Evolutionary conservation across 2,888 invertebrate genomes (phyloP).

Genomic region (Lepeophtheirus nordmannii): DNA sequence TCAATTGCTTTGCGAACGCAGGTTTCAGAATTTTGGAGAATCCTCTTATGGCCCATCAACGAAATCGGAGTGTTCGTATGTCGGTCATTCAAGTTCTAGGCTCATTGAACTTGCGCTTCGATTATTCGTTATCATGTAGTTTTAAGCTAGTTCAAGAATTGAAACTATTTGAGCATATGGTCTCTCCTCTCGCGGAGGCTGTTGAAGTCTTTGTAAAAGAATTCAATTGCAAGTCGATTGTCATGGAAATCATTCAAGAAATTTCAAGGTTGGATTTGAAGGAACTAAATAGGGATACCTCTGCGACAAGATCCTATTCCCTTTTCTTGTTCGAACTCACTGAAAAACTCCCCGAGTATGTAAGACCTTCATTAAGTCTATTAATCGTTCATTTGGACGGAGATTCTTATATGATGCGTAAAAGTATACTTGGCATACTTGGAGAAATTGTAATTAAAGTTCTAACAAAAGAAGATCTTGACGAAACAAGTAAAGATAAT

Average conservation of each 20-base stretch:
- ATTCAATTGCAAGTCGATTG: slow-evolving; percentile 50
- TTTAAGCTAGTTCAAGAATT: slow-evolving; percentile 45
- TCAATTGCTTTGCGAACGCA: slow-evolving; percentile 46
- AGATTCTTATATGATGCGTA: slow-evolving; percentile 48
- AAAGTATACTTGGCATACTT: slow-evolving; percentile 65
- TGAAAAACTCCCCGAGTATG: slow-evolving; percentile 40
- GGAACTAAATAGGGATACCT: slow-evolving; percentile 40
- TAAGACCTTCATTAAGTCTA: slow-evolving; percentile 17
- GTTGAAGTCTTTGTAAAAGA: slow-evolving; percentile 51
- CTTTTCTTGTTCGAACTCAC: slow-evolving; percentile 49
- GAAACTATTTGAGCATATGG: slow-evolving; percentile 57
- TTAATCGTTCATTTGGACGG: slow-evolving; percentile 28
- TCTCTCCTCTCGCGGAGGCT: slow-evolving; percentile 50
- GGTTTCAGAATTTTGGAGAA: slow-evolving; percentile 6
- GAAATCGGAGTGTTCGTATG: slow-evolving; percentile 1
- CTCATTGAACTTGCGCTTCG: slow-evolving; percentile 18
- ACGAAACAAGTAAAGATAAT: slow-evolving; percentile 47
- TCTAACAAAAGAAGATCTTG: slow-evolving; percentile 54
- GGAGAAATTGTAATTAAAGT: slow-evolving; percentile 55
- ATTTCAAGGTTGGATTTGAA: slow-evolving; percentile 51
- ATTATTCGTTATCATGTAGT: slow-evolving; percentile 23
- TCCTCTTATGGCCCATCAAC: slow-evolving; percentile 3
- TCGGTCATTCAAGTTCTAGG: slow-evolving; percentile 22
- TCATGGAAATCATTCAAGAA: slow-evolving; percentile 56
- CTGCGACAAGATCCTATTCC: slow-evolving; percentile 36